Conservation (phyloP, 2,888 invertebrate species). For the Orchesellides sinensis region DNA sequence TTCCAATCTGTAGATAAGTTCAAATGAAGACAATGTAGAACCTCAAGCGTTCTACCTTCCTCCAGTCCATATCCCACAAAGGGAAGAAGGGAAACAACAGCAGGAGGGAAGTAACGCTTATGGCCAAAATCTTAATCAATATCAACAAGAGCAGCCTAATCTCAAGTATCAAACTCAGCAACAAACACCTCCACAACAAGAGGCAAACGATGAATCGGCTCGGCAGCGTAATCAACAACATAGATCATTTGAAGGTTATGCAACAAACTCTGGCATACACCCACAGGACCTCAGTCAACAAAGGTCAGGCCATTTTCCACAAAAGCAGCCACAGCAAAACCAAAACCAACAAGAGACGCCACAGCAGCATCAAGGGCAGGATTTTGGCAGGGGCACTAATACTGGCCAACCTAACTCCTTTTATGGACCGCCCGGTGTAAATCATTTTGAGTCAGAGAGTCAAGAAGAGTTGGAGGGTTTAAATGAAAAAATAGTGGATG, state of each 20-base stretch:
- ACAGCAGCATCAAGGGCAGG: slow-evolving; percentile 40
- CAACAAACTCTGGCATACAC: neutral
- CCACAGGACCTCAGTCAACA: slow-evolving; percentile 20
- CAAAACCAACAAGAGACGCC: slow-evolving; percentile 6
- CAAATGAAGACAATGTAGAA: neutral
- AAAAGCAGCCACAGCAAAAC: slow-evolving; percentile 6
- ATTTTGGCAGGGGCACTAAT: slow-evolving; percentile 31
- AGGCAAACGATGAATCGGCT: neutral
- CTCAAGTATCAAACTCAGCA: neutral
- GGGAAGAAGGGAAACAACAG: neutral
- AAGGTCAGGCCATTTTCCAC: slow-evolving; percentile 20
- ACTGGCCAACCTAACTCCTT: slow-evolving; percentile 22
- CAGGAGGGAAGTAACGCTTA: neutral
- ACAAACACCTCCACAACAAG: neutral
- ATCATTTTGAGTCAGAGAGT: slow-evolving; percentile 26
- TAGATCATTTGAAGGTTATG: slow-evolving; percentile 19
- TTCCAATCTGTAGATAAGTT: neutral
- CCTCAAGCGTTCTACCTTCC: slow-evolving; percentile 1
- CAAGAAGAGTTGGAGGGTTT: slow-evolving; percentile 68
- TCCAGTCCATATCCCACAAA: neutral
- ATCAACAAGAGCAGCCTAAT: neutral
- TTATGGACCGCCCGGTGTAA: slow-evolving; percentile 47
- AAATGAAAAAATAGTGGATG: slow-evolving; percentile 73
- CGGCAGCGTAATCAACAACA: slow-evolving; percentile 21
- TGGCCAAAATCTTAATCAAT: slow-evolving; percentile 3